Conservation (phyloP, 2,888 invertebrate species). For the Leptarthrus brevirostris region DNA sequence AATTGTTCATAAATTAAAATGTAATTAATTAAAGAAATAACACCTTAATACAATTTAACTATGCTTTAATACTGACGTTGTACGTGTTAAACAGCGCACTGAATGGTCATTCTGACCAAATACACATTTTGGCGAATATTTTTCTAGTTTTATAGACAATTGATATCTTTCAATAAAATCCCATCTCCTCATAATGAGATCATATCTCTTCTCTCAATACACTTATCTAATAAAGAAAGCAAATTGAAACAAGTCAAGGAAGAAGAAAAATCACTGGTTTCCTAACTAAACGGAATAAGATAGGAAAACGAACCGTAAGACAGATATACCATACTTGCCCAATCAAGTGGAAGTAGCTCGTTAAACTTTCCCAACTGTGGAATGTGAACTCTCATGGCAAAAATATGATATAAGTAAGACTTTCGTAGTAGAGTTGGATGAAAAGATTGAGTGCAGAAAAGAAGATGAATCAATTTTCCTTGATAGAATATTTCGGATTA, state of each 20-base stretch:
- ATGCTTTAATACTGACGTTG: no score
- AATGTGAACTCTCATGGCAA: constrained; percentile 12
- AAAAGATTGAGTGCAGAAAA: no score
- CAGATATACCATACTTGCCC: constrained; percentile 8
- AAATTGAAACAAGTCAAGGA: constrained; percentile 19
- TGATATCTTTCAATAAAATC: neutral
- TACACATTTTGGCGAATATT: no score
- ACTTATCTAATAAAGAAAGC: constrained; percentile 25
- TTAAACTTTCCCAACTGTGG: constrained; percentile 30
- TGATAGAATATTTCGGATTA: constrained; percentile 32
- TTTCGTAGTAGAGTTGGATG: no score
- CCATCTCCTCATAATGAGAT: constrained; percentile 13
- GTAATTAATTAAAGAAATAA: no score
- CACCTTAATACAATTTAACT: no score
- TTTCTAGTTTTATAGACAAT: no score
- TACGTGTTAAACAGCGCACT: no score
- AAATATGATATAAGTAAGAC: constrained; percentile 24
- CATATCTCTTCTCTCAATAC: constrained; percentile 1
- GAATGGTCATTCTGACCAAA: no score
- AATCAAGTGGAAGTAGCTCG: constrained; percentile 34
- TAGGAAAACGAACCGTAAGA: neutral
- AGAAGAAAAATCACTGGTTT: neutral
- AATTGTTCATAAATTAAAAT: no score
- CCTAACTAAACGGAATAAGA: neutral
- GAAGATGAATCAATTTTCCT: constrained; percentile 24